Evolutionary conservation across 2,888 invertebrate genomes (phyloP).

Genomic region (Ectemnius lituratus): DNA sequence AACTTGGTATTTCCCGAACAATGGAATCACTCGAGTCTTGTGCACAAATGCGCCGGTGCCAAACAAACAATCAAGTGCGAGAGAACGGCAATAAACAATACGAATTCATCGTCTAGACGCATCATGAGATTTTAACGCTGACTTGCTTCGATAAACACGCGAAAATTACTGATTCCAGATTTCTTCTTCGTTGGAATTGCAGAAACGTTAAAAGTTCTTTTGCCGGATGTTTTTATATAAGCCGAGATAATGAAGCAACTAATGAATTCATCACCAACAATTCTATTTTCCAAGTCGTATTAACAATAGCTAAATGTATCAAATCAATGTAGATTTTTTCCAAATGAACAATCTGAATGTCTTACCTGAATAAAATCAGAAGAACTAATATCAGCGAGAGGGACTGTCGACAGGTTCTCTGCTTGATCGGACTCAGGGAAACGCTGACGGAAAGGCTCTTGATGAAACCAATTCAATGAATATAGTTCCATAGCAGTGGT

Average conservation of each 20-base stretch:
- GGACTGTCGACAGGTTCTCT: slow-evolving; percentile 27
- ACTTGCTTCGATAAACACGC: too few species aligned
- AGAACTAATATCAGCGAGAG: slow-evolving; percentile 23
- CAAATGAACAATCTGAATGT: slow-evolving; percentile 7
- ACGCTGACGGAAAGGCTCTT: background rate
- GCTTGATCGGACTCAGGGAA: slow-evolving; percentile 45
- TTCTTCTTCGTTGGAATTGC: too few species aligned
- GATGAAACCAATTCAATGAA: too few species aligned
- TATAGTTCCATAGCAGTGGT: slow-evolving; percentile 21
- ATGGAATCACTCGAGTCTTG: too few species aligned
- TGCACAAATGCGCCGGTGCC: too few species aligned
- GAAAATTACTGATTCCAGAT: too few species aligned
- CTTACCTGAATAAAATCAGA: slow-evolving; percentile 33
- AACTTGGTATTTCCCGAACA: too few species aligned
- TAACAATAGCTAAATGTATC: slow-evolving; percentile 7
- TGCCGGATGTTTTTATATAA: too few species aligned
- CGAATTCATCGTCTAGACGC: background rate
- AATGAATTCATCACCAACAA: background rate
- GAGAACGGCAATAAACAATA: background rate
- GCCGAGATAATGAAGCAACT: too few species aligned
- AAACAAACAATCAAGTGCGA: background rate
- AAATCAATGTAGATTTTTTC: background rate
- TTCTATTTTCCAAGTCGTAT: background rate
- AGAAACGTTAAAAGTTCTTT: too few species aligned
- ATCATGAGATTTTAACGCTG: too few species aligned